Base-by-base conservation (phyloP, 2,113 vertebrate species). In the Apteryx mantelli region DNA sequence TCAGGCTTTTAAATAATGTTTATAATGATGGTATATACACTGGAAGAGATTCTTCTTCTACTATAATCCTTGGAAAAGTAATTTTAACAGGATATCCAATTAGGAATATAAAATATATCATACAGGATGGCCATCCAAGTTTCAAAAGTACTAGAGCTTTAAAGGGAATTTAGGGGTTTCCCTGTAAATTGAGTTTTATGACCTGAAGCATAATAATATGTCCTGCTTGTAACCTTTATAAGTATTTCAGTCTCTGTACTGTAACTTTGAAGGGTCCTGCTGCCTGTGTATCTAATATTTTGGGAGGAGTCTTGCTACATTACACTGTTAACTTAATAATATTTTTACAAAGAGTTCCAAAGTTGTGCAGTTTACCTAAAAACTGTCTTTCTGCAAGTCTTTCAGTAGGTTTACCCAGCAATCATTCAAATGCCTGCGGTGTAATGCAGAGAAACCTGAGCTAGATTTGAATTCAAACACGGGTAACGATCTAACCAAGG, bases 371-470 rank as follows among this genome's bases (percentile, higher is more conserved):
- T 91, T 89, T 55, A 80, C 74, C 58, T 88, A 70, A 85, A 92
- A 80, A 4, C 70, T 48, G 15, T 61, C 69, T 91, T 80, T 79
- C 40, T 73, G 1, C 61, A 56, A 15, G 82, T 34, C 53, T 85
- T 93, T 50, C 1, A 0, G 58, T 50, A 50, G 82, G 24, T 86
- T 95, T 93, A 53, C 50, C 82, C 58, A n/a, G 71, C 63, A 74
- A 25, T 88, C 93, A 77, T 58, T 88, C 83, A 77, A 63, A 79
- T 40, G 79, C 90, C 95, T 94, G 95, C 88, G 77, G 90, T 78
- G 79, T 65, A 70, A 66, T 46, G 88, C 20, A 1, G 79, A 82
- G 75, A 53, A 77, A 44, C 66, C 66, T 2, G 84, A 89, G 82
- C 66, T 74, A 58, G 91, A 55, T 83, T 88, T 83, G 66, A 80